Evolutionary conservation across 2,888 invertebrate species (phyloP), one percentile per base, ranked within the genome.

Genomic region (Drosophila nr. perissopoda): DNA sequence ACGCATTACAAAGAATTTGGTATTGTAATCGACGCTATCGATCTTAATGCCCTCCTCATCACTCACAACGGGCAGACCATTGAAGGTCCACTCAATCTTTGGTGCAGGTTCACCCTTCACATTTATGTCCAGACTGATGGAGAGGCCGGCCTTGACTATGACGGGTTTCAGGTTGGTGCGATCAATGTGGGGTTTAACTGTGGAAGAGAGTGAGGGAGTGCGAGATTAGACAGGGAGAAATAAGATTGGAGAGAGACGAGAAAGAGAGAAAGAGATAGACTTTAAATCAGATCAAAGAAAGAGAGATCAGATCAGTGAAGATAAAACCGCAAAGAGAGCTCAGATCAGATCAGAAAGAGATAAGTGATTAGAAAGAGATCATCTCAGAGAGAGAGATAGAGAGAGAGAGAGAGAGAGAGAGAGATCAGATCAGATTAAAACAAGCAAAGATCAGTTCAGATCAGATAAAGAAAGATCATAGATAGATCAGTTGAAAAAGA

Each of bases 61-160:
- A 68, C 95, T 94, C 13, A 95, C 94, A 42, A 97, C 87, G 83
- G 96, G 95, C 79, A 94, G 93, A 57, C 95, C 97, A 91, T 97
- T 96, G 93, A 96, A 96, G 83, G 94, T 94, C 99, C 99, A 99
- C 18, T 96, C 96, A 45, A 98, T 97, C 7, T 95, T 97, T 82
- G 99, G 99, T 62, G 97, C 96, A 10, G 99, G 99, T 93, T 99
- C 99, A 73, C 99, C 99, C 91, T 96, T 96, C 56, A 98, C 96
- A 89, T 97, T 97, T 34, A 99, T 95, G 92, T 98, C 98, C 71
- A 99, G 94, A 31, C 95, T 96, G 53, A 98, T 95, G 0, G 97
- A 96, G 51, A 98, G 95, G 45, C 98, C 98, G 73, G 97, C 96
- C 93, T 99, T 98, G 49, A 99, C 96, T 2, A 95, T 95, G 4